A percentile compares a stretch with the other conserved stretches of the same genome.
These are phyloP conservation scores for Syngnathus acus DNA, from an alignment of 2,797 vertebrate genomes.

Conservation along the genomic window DNA sequence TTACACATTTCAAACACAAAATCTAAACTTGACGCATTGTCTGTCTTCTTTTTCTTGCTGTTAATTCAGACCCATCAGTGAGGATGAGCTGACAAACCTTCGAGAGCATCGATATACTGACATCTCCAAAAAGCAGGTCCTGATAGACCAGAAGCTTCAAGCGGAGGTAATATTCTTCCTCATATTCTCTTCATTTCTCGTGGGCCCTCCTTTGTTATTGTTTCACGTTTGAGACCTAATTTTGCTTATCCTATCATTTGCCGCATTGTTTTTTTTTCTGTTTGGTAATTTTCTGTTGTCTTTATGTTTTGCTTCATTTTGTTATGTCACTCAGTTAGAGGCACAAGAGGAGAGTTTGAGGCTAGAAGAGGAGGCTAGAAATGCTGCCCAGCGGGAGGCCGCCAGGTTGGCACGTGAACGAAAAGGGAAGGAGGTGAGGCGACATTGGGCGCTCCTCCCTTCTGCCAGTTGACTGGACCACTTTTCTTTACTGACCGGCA, in stretches of 20 bases:
- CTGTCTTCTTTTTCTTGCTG: neutral
- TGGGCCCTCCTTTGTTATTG: conserved; percentile 18
- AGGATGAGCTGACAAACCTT: conserved; percentile 87
- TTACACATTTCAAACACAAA: neutral
- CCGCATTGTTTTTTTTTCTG: conserved; percentile 29
- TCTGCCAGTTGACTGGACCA: conserved; percentile 36
- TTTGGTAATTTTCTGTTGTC: conserved; percentile 53
- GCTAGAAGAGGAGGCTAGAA: conserved; percentile 98
- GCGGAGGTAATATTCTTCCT: conserved; percentile 74
- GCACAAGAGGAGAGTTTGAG: conserved; percentile 98
- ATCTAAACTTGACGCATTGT: neutral
- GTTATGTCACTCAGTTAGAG: conserved; percentile 95
- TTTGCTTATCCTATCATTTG: conserved; percentile 58
- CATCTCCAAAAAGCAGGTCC: conserved; percentile 81
- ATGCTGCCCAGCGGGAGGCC: conserved; percentile 89
- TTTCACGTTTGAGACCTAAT: conserved; percentile 39
- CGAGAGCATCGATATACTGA: conserved; percentile 82
- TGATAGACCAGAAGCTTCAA: conserved; percentile 80
- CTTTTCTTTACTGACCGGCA: conserved; percentile 6
- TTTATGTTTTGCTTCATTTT: conserved; percentile 69
- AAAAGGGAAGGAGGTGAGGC: conserved; percentile 96
- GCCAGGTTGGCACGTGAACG: conserved; percentile 91
- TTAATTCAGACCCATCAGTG: conserved; percentile 80
- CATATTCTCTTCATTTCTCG: neutral
- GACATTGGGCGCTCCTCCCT: conserved; percentile 65